Evolutionary conservation across 2,888 invertebrate genomes (phyloP).

Genomic region (Polyploca ridens): DNA sequence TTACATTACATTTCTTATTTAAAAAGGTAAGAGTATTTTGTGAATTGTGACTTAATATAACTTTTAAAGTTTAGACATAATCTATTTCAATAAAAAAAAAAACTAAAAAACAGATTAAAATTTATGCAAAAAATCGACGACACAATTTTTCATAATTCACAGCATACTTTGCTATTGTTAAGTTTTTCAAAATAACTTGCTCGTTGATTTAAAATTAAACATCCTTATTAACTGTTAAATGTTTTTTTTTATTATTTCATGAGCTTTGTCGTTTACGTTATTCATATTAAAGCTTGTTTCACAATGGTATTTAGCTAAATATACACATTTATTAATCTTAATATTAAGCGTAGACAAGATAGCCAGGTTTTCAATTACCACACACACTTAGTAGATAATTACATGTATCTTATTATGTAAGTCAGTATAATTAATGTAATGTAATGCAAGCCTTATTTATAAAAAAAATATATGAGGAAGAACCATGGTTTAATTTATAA

Average conservation of each 20-base stretch:
- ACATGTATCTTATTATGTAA: constrained; percentile 71
- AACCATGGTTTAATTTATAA: constrained; percentile 52
- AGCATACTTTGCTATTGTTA: constrained; percentile 57
- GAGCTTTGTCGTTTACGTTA: constrained; percentile 73
- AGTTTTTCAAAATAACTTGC: constrained; percentile 79
- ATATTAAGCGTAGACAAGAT: constrained; percentile 80
- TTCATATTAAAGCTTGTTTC: constrained; percentile 67
- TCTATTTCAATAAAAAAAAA: not conserved
- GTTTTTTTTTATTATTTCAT: constrained; percentile 49
- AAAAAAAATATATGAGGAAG: constrained; percentile 32
- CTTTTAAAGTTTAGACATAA: not conserved
- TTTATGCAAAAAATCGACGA: not conserved
- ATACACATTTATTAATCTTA: constrained; percentile 79
- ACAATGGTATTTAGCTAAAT: constrained; percentile 75
- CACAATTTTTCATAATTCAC: constrained; percentile 8
- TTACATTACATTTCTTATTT: constrained; percentile 83
- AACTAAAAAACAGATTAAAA: not conserved
- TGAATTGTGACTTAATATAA: constrained; percentile 15
- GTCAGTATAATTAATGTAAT: constrained; percentile 81
- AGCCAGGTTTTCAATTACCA: constrained; percentile 84
- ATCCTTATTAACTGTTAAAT: constrained; percentile 79
- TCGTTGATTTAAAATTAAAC: constrained; percentile 77
- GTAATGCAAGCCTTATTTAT: constrained; percentile 64
- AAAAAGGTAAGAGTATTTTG: constrained; percentile 27
- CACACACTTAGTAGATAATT: constrained; percentile 64